Conservation (phyloP, 2,797 vertebrate genomes). For the Gymnoscopelus microlampas region DNA sequence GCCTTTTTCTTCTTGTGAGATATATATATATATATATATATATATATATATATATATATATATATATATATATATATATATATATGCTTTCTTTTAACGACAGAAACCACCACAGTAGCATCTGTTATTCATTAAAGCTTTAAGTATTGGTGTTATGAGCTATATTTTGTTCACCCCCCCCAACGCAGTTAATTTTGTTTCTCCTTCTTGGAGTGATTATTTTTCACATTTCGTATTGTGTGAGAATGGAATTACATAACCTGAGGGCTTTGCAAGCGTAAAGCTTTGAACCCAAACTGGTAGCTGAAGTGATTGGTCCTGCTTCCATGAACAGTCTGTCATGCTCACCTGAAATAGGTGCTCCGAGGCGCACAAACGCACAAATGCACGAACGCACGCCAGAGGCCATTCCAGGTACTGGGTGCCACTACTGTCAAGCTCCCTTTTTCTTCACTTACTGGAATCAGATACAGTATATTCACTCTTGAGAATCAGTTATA, state of each 20-base stretch:
- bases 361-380: too few relatives aligned
- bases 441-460: too few relatives aligned
- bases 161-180: neutral
- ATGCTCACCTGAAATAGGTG: too few relatives aligned
- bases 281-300: neutral
- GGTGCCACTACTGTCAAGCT: too few relatives aligned
- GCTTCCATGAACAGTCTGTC: too few relatives aligned
- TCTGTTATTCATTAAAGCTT: constrained; percentile 16
- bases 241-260: neutral
- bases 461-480: too few relatives aligned
- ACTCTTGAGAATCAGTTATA: too few relatives aligned
- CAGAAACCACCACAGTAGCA: neutral
- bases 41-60: too few relatives aligned
- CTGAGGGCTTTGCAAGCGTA: neutral
- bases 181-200: neutral
- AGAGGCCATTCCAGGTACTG: too few relatives aligned
- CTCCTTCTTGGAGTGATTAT: neutral
- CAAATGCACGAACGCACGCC: too few relatives aligned
- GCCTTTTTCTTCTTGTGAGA: neutral
- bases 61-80: too few relatives aligned
- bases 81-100: neutral
- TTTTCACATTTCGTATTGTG: neutral
- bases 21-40: neutral
- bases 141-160: neutral
- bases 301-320: neutral